Percentiles rank a stretch among this genome's conserved stretches.
Evolutionary conservation across 30 jellyfish, hydroid and myxozoan genomes (phyloP).

Genomic region (Calvadosia cruxmelitensis): DNA sequence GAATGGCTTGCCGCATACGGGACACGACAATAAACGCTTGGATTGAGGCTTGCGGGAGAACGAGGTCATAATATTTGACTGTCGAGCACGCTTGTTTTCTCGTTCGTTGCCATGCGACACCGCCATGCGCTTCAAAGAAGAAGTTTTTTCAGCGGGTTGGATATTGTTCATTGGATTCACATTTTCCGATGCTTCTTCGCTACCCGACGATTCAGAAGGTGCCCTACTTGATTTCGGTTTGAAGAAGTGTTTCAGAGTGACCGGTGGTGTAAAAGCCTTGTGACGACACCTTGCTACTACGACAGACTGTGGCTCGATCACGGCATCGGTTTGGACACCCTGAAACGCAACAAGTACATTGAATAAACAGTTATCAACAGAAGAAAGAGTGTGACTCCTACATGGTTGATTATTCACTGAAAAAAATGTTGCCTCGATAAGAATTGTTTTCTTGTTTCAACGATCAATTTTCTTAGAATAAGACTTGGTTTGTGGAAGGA

Average conservation of each 20-base stretch:
- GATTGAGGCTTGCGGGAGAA: not conserved
- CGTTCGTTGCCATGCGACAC: constrained; percentile 7
- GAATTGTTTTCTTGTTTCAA: too few relatives aligned
- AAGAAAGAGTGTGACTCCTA: not conserved
- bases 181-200: not conserved
- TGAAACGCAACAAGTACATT: not conserved
- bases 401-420: not conserved
- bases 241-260: constrained; percentile 51
- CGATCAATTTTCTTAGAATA: too few relatives aligned
- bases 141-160: not conserved
- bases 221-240: not conserved
- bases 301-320: constrained; percentile 23
- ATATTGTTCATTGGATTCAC: not conserved
- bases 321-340: constrained; percentile 4
- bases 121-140: too few relatives aligned
- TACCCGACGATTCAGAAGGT: not conserved
- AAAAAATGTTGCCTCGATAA: not conserved
- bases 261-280: constrained; percentile 62
- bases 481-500: too few relatives aligned
- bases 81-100: constrained; percentile 37
- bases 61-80: constrained; percentile 18
- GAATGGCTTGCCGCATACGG: constrained; percentile 43
- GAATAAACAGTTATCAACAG: not conserved
- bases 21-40: constrained; percentile 28
- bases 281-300: constrained; percentile 6